These are phyloP conservation scores for Mormyrus proboscirostris DNA, from an alignment of 2,797 vertebrate species.

Conservation along the genomic window DNA sequence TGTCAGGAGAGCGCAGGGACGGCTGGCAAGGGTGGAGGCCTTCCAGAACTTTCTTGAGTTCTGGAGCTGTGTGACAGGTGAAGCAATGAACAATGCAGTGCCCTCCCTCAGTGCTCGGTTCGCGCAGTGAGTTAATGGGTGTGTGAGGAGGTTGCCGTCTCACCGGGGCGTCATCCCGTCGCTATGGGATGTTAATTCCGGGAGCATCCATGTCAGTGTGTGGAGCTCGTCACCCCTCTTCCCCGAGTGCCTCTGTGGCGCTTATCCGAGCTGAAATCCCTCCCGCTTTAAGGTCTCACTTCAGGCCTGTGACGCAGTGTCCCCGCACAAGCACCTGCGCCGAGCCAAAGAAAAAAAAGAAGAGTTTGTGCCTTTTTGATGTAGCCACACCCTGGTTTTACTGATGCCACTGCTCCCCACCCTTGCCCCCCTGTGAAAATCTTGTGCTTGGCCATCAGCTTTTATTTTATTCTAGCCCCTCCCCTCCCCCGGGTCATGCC, in stretches of 20 bases:
- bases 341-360: not conserved
- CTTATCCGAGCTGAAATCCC: not conserved
- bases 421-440: not conserved
- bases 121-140: not conserved
- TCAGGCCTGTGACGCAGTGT: not conserved
- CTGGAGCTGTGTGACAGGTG: not conserved
- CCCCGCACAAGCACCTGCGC: not conserved
- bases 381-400: not conserved
- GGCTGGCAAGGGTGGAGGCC: not conserved
- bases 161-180: not conserved
- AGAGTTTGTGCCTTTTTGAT: not conserved
- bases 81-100: not conserved
- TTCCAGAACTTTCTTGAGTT: not conserved
- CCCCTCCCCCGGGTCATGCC: not conserved
- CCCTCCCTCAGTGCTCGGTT: not conserved
- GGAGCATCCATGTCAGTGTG: not conserved
- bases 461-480: not conserved
- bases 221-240: not conserved
- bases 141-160: not conserved
- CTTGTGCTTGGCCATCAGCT: not conserved
- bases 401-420: not conserved
- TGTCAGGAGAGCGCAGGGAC: not conserved
- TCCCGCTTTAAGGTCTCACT: not conserved
- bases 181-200: not conserved
- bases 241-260: not conserved